Evolutionary conservation across 2,888 invertebrate species (phyloP).

Genomic region (Nycteola revayana): DNA sequence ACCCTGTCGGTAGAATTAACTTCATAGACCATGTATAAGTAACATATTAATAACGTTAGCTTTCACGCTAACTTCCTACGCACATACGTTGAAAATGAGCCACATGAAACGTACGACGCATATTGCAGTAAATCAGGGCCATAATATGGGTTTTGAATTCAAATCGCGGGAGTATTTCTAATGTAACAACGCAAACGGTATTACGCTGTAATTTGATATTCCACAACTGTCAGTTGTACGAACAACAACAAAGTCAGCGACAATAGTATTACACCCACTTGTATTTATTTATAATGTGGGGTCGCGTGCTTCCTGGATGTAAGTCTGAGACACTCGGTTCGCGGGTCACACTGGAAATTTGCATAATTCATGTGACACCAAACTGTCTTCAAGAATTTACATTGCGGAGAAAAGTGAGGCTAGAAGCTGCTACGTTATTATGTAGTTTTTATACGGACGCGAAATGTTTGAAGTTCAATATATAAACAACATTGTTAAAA

Average conservation of each 20-base stretch:
- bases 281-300: constrained; percentile 44
- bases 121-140: no score
- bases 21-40: no score
- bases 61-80: no score
- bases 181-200: no score
- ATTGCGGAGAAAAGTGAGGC: constrained; percentile 50
- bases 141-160: no score
- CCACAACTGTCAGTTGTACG: no score
- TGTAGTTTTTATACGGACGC: constrained; percentile 9
- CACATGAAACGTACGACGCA: no score
- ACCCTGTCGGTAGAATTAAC: no score
- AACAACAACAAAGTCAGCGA: constrained; percentile 5
- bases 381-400: constrained; percentile 64
- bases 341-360: constrained; percentile 53
- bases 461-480: constrained; percentile 10
- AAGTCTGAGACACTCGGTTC: constrained; percentile 57
- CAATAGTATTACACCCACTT: constrained; percentile 33
- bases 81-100: no score
- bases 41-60: no score
- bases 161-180: no score
- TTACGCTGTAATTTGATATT: no score
- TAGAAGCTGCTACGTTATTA: constrained; percentile 41
- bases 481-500: constrained; percentile 7
- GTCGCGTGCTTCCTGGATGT: constrained; percentile 46
- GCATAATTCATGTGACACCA: constrained; percentile 72